These are phyloP conservation scores for Gallinago paraguaiae DNA, from an alignment of 2,113 vertebrate genomes.

Conservation along the genomic window DNA sequence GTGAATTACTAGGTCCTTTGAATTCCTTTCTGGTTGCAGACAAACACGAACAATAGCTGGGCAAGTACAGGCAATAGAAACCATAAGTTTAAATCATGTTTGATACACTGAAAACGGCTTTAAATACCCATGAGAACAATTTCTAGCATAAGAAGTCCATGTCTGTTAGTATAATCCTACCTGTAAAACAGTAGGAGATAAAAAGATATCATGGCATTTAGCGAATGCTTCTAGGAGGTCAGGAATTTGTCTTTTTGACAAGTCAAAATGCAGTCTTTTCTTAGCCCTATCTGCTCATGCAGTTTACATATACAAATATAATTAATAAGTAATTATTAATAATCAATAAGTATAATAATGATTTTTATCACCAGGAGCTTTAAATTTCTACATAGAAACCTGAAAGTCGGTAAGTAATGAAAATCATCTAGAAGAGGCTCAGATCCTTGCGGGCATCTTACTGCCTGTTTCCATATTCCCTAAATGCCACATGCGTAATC, in stretches of 20 bases:
- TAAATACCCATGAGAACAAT: not conserved
- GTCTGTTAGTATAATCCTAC: not conserved
- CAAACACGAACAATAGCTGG: not conserved
- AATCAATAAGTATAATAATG: not conserved
- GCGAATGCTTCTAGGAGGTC: not conserved
- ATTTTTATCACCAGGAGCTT: not conserved
- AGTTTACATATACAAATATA: not conserved
- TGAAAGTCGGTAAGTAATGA: not conserved
- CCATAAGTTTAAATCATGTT: not conserved
- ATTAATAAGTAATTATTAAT: not conserved
- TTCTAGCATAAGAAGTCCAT: not conserved
- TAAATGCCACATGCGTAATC: not conserved
- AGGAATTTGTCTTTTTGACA: not conserved
- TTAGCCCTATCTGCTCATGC: not conserved
- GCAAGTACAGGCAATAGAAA: constrained; percentile 7
- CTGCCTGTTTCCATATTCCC: not conserved
- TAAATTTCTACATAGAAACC: not conserved
- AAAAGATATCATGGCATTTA: not conserved
- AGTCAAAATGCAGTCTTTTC: not conserved
- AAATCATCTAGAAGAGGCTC: not conserved
- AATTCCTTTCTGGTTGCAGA: not conserved
- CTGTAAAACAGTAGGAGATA: not conserved
- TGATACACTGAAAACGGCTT: not conserved
- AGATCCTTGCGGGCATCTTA: not conserved
- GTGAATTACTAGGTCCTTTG: not conserved